Conservation (phyloP, 2,797 vertebrate species). For the Gila robusta region DNA sequence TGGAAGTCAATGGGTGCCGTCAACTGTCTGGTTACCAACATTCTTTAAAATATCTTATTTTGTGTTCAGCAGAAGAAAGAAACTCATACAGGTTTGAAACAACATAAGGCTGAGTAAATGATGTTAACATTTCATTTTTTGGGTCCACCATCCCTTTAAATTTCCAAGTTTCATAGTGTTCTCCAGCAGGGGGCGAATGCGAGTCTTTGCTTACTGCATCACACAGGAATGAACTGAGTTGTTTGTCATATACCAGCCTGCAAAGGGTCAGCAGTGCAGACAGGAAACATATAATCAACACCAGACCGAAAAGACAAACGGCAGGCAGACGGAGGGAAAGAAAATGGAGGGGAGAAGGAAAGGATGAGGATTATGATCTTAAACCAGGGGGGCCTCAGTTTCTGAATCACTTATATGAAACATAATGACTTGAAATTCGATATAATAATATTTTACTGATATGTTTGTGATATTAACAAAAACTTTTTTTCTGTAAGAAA, state of each 20-base stretch:
- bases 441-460: not conserved
- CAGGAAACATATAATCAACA: conserved; percentile 54
- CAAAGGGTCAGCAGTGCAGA: conserved; percentile 35
- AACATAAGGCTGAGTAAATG: no score
- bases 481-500: not conserved
- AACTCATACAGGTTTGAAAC: no score
- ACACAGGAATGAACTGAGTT: conserved; percentile 1
- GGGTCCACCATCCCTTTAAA: not conserved
- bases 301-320: conserved; percentile 44
- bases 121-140: no score
- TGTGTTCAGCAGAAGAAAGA: no score
- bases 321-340: not conserved
- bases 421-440: conserved; percentile 20
- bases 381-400: conserved; percentile 19
- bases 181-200: conserved; percentile 45
- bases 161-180: not conserved
- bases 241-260: conserved; percentile 30
- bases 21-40: no score
- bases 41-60: no score
- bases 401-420: conserved; percentile 5
- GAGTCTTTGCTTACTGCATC: conserved; percentile 27
- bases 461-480: not conserved
- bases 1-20: no score
- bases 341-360: conserved; percentile 1
- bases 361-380: conserved; percentile 18